Evolutionary conservation across 2,888 invertebrate species (phyloP), one percentile per base, ranked within the genome.

Genomic region (Argynnis bischoffii): DNA sequence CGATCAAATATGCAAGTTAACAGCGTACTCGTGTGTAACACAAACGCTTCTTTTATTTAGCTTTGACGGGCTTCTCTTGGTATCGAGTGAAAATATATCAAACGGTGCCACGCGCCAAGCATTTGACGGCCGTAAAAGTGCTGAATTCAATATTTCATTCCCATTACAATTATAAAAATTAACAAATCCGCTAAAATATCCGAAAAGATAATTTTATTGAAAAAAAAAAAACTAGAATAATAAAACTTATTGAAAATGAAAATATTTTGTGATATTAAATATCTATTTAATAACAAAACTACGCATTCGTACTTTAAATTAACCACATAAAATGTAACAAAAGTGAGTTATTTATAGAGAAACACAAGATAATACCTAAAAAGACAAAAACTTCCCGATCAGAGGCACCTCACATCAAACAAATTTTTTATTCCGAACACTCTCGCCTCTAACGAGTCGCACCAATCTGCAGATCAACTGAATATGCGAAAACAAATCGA

Each of bases 401-500:
- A 41, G 35, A 41, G 3, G 11, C 1, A 41, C 11, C 35, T 41
- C 21, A 11, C n/a, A 59, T 21, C 21, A 59, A 59, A 15, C 21
- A 47, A 21, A 47, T 26, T 26, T 26, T 57, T 47, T 26, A 59
- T n/a, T 59, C 26, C 31, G 26, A 48, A 48, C 21, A 46, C 13
- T 47, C 16, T 16, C 35, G 15, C n/a, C n/a, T 3, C 5, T 35
- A 61, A 61, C 61, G 51, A 53, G 35, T 11, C 35, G 14, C 47
- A 31, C 15, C n/a, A 47, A 14, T 64, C 51, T 31, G 64, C 68
- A 55, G 59, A 60, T 64, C 55, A 15, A 55, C 41, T 54, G 50
- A 60, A 50, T 16, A 26, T 54, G 47, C 64, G 46, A 55, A 64
- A 68, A 64, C 64, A 64, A 64, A 68, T 68, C 68, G 68, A 68